A percentile compares a stretch with the other conserved stretches of the same genome.
phyloP scores from a whole-genome alignment of 2,113 vertebrate genomes.

The Gallinago paraguaiae region DNA sequence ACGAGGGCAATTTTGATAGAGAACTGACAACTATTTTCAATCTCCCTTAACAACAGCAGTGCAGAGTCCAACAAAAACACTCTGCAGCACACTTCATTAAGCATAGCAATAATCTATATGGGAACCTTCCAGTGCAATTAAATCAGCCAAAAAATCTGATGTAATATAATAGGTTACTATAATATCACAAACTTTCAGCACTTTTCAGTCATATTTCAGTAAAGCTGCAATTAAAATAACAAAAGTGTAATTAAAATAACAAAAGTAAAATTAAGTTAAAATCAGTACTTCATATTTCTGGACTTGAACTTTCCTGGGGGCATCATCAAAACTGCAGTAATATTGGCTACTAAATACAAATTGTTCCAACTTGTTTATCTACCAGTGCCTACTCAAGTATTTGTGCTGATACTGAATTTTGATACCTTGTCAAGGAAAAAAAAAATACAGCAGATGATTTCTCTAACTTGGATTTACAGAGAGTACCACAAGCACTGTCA shows the following conservation, averaged over 20 bases:
- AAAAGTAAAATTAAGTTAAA: background rate
- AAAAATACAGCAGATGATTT: background rate
- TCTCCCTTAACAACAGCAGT: constrained; percentile 34
- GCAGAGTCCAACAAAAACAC: constrained; percentile 37
- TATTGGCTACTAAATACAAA: constrained; percentile 6
- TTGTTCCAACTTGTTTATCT: constrained; percentile 19
- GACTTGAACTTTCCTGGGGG: background rate
- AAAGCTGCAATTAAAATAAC: background rate
- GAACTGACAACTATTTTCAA: constrained; percentile 51
- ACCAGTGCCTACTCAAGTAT: background rate
- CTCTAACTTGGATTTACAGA: rapidly evolving
- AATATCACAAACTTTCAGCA: constrained; percentile 5
- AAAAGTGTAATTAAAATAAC: background rate
- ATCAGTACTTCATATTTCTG: background rate
- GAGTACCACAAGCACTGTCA: background rate
- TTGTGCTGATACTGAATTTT: background rate
- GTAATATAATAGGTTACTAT: constrained; percentile 41
- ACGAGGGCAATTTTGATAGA: constrained; percentile 41
- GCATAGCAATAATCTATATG: constrained; percentile 32
- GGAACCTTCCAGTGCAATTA: constrained; percentile 30
- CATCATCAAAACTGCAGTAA: constrained; percentile 9
- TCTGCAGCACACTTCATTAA: constrained; percentile 53
- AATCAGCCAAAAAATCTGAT: constrained; percentile 39
- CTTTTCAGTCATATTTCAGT: background rate
- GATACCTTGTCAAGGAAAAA: background rate